Evolutionary conservation across 2,797 vertebrate species (phyloP), one percentile per base, ranked within the genome.

Genomic region (Pagetopsis macropterus): DNA sequence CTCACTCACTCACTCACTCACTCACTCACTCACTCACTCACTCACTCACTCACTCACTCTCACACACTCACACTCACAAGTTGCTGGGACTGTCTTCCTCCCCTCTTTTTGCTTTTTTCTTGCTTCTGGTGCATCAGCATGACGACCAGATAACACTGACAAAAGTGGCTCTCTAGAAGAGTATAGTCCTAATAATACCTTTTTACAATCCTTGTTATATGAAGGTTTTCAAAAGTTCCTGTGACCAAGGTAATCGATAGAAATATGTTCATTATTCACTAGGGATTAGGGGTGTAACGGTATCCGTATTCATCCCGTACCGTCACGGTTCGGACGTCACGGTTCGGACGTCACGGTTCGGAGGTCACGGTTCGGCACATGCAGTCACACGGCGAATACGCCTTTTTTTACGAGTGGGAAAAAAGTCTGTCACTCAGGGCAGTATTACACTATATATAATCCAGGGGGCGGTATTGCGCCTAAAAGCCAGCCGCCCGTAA

Each of bases 51-150:
- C 13, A 37, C 15, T 73, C 61, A 60, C 63, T 48, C 61, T 67
- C 49, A 19, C 54, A 70, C 54, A 16, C 16, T 41, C 58, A 50
- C 16, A 70, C 48, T 23, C 54, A 23, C 14, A 57, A 67, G 76
- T 72, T 73, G 70, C 74, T 69, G 62, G 65, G 58, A 82, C 83
- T 69, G 75, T 66, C 55, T 71, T 19, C 41, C 33, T 44, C 62
- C 66, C 79, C 41, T 54, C 58, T 76, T 48, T 78, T 37, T 76
- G 13, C 51, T 65, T 79, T 76, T 49, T 68, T 81, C 82, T 81
- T 87, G 78, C 77, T 86, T 81, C 71, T 70, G 84, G 17, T 74
- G 75, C 76, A 54, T 91, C 93, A 91, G 81, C 83, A 82, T 91
- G 76, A 82, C 68, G 75, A 72, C 79, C 77, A 76, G 84, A 86